Evolutionary conservation across 2,888 invertebrate species (phyloP), one percentile per base, ranked within the genome.

Genomic region (Lydus trimaculatus): DNA sequence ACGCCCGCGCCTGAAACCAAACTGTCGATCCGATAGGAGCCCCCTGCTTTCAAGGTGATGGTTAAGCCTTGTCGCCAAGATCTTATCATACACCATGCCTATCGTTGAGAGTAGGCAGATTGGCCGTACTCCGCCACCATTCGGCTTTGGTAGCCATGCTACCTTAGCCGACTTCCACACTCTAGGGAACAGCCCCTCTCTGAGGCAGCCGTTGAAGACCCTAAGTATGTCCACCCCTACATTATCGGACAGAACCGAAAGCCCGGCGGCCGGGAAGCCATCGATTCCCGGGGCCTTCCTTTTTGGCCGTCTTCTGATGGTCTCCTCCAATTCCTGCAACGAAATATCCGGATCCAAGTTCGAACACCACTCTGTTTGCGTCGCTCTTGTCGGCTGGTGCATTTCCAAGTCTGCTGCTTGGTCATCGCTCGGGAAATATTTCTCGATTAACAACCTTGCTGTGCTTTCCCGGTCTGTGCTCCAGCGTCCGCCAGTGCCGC

Each of bases 41-140:
- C 75, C n/a, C 43, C 61, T 66, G 31, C 48, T 61, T 61, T 74
- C 71, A 3, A 78, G 67, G 58, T 73, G 68, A 61, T 71, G 60
- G 20, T 66, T 48, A 20, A 80, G 65, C 61, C 78, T 70, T 6
- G 72, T 65, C 60, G 70, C 71, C 52, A 80, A 64, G 43, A 79
- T 20, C 60, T 71, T 76, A 66, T 79, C 79, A 17, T 73, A 70
- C 1, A 78, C 65, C 70, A 77, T 80, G 3, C 75, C 78, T 13
- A 75, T 64, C 52, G 71, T 72, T 52, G 74, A 71, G 7, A 77
- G 73, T 58, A 80, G 63, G 66, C 78, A 77, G 17, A 80, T 72
- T 20, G 76, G 78, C 43, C 77, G 69, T 60, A 71, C n/a, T 43
- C 72, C 71, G 8, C 70, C 72, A 52, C 72, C 75, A 2, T 56